phyloP scores from a whole-genome alignment of 1,140 invertebrate genomes.

The Goniozus legneri region DNA sequence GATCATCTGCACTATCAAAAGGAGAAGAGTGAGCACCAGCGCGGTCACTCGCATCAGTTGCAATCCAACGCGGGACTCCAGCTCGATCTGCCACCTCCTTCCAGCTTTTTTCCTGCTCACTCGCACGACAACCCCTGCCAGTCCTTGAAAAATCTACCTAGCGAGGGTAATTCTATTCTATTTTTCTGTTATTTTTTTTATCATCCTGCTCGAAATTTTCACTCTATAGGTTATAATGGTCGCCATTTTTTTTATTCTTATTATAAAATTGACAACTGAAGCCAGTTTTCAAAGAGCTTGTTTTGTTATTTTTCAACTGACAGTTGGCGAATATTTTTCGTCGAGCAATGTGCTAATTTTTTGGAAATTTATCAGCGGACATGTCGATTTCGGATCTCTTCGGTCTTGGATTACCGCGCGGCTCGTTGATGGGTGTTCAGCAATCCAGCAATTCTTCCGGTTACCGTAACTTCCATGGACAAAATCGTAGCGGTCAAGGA shows the following conservation, averaged over 20 bases:
- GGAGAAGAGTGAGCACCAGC: constrained; percentile 16
- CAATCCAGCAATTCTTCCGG: constrained; percentile 32
- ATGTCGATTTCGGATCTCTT: constrained; percentile 57
- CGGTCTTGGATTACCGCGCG: constrained; percentile 54
- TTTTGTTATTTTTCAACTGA: constrained; percentile 14
- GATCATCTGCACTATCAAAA: constrained; percentile 14
- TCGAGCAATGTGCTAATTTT: too few species aligned
- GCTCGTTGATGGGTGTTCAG: constrained; percentile 46
- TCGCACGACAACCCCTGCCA: constrained; percentile 15
- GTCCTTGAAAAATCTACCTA: constrained; percentile 16
- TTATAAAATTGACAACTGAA: too few species aligned
- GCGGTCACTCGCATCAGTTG: constrained; percentile 29
- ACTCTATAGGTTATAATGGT: too few species aligned
- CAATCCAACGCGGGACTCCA: constrained; percentile 38
- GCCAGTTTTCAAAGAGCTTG: too few species aligned
- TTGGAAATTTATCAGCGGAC: constrained; percentile 31
- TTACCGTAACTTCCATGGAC: constrained; percentile 31
- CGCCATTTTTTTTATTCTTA: too few species aligned
- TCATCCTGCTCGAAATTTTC: too few species aligned
- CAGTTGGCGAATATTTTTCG: too few species aligned
- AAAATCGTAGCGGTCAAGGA: constrained; percentile 32
- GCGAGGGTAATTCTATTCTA: constrained; percentile 24
- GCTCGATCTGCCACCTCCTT: constrained; percentile 28
- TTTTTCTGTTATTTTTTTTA: too few species aligned
- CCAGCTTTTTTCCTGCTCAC: constrained; percentile 10